Evolutionary conservation across 2,797 vertebrate genomes (phyloP).

Genomic region (Enteromius thamalakanensis): DNA sequence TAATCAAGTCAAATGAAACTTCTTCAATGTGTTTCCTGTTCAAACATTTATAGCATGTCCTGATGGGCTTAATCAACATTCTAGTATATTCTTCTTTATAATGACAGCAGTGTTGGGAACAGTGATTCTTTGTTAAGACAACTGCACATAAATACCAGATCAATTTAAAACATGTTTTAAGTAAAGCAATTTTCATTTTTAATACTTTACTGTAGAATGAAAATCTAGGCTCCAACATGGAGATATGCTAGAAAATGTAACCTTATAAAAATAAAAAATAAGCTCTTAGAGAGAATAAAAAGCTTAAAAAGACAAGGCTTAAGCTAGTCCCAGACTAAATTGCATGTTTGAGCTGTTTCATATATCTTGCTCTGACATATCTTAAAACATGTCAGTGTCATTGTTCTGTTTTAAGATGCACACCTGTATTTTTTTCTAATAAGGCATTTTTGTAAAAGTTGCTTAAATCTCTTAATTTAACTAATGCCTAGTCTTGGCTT

Average conservation of each 20-base stretch:
- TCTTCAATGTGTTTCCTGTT: not conserved
- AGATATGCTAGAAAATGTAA: not conserved
- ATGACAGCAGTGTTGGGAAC: not conserved
- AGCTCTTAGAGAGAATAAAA: not conserved
- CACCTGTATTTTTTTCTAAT: no score
- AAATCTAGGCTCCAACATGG: not conserved
- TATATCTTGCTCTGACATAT: no score
- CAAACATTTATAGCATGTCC: not conserved
- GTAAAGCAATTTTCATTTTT: not conserved
- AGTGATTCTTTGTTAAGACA: not conserved
- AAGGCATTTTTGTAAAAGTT: no score
- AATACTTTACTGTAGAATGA: not conserved
- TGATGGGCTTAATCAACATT: not conserved
- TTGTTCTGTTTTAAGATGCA: no score
- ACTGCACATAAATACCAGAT: not conserved
- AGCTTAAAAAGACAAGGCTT: not conserved
- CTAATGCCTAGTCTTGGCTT: no score
- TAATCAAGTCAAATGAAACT: not conserved
- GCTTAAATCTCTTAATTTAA: no score
- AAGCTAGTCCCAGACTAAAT: no score
- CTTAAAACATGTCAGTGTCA: no score
- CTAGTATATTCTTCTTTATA: not conserved
- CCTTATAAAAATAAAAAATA: not conserved
- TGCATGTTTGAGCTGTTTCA: no score
- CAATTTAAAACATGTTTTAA: not conserved